Base-by-base conservation (phyloP, 2,888 invertebrate genomes). In the Tetragonisca angustula region DNA sequence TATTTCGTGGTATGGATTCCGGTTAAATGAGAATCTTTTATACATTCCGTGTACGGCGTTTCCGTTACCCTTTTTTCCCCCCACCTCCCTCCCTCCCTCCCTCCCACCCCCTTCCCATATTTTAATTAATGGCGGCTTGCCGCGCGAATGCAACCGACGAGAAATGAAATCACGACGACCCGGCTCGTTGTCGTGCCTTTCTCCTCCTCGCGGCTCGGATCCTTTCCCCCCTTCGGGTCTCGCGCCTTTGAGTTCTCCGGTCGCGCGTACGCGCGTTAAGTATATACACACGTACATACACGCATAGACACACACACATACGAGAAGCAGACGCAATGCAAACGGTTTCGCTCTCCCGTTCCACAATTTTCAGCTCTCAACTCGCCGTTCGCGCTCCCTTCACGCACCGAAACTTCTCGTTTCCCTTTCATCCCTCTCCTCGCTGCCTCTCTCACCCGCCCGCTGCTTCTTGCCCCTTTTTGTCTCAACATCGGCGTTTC, bases 11-110 rank as follows among this genome's bases (percentile, higher is more conserved):
- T 74, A 79, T 81, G 87, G 75, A 84, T 80, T 88, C 81, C 89
- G 88, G 89, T 90, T 89, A 91, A 92, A 92, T 90, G 92, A 91
- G 92, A 90, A 90, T 90, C 91, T 91, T 92, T 91, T 91, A 91
- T 92, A 91, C 88, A 89, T 92, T 86, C 90, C 88, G 88, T 90
- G 88, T 90, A 90, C 89, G 82, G 85, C 86, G 84, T 90, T 89
- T 88, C 90, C 90, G 90, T 87, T 87, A 85, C 76, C 82, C 85
- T 80, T 88, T 86, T 84, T 89, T 85, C 86, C 84, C 86, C 5
- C 21, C 19, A 17, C 19, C 52, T 52, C n/a, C n/a, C n/a, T n/a
- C n/a, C n/a, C n/a, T n/a, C 17, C 1, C 49, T 5, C 49, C 2
- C 13, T 0, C 15, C 17, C 50, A 17, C 4, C 17, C 50, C 6